Conservation (phyloP, 2,888 invertebrate species). For the Lissonota sp. region DNA sequence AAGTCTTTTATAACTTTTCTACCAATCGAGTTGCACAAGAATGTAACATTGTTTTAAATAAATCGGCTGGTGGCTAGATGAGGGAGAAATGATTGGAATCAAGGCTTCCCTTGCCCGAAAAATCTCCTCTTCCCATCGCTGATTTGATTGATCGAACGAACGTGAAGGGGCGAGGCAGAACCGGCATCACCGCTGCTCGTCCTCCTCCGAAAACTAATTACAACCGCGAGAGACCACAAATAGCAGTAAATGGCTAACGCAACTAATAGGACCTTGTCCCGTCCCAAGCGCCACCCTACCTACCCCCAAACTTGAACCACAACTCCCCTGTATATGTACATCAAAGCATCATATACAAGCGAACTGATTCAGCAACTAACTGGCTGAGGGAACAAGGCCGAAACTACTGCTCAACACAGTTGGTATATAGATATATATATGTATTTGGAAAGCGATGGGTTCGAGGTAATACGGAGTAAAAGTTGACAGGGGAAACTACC, state of each 20-base stretch:
- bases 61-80: background rate
- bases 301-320: slow-evolving; percentile 34
- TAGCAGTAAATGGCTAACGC: slow-evolving; percentile 73
- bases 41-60: too few species aligned
- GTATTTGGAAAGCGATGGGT: background rate
- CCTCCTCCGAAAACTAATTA: slow-evolving; percentile 77
- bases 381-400: slow-evolving; percentile 14
- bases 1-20: background rate
- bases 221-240: slow-evolving; percentile 76
- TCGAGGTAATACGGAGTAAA: background rate
- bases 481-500: slow-evolving; percentile 45
- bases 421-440: background rate
- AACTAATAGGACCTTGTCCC: slow-evolving; percentile 64
- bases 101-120: slow-evolving; percentile 25
- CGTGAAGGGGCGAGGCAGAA: slow-evolving; percentile 32
- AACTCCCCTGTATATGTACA: slow-evolving; percentile 24
- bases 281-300: slow-evolving; percentile 1
- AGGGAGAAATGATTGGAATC: slow-evolving; percentile 40
- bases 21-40: too few species aligned
- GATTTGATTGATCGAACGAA: slow-evolving; percentile 49
- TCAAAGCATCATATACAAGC: slow-evolving; percentile 13
- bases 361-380: slow-evolving; percentile 28
- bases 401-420: background rate
- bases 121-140: slow-evolving; percentile 45
- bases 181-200: slow-evolving; percentile 61